phyloP scores from a whole-genome alignment of 2,113 vertebrate species.

The Podarcis cretensis region DNA sequence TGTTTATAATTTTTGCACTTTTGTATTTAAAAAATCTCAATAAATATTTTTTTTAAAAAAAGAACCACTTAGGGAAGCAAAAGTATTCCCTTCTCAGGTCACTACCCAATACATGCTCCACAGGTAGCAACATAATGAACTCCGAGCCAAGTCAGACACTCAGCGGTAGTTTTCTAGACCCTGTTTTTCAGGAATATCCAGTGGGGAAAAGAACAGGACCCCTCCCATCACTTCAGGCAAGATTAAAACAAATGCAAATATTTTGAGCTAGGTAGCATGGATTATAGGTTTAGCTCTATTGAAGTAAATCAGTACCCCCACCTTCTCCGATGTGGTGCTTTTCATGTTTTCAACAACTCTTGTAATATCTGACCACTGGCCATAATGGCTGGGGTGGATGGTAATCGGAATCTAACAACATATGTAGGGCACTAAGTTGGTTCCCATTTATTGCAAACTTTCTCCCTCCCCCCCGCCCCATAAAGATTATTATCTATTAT shows the following conservation, averaged over 20 bases:
- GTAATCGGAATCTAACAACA: too few species aligned
- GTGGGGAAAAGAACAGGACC: background rate
- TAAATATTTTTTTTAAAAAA: too few species aligned
- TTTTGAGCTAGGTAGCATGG: background rate
- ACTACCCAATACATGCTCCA: too few species aligned
- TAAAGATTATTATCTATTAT: too few species aligned
- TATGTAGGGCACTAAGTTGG: background rate
- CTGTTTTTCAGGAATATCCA: background rate
- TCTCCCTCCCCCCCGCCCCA: background rate
- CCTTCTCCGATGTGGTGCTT: too few species aligned
- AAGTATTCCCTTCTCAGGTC: background rate
- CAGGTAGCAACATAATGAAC: background rate
- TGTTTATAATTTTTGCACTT: too few species aligned
- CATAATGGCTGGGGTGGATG: too few species aligned
- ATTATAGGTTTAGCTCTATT: background rate
- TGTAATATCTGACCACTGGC: too few species aligned
- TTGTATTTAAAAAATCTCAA: too few species aligned
- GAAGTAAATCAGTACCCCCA: background rate
- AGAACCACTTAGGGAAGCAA: background rate
- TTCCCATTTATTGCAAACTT: background rate
- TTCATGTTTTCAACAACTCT: background rate
- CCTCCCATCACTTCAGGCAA: background rate
- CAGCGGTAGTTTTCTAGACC: background rate
- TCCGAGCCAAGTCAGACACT: background rate
- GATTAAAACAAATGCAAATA: background rate